Base-by-base conservation (phyloP, 2,888 invertebrate genomes). In the Acrocyrtus sp. region DNA sequence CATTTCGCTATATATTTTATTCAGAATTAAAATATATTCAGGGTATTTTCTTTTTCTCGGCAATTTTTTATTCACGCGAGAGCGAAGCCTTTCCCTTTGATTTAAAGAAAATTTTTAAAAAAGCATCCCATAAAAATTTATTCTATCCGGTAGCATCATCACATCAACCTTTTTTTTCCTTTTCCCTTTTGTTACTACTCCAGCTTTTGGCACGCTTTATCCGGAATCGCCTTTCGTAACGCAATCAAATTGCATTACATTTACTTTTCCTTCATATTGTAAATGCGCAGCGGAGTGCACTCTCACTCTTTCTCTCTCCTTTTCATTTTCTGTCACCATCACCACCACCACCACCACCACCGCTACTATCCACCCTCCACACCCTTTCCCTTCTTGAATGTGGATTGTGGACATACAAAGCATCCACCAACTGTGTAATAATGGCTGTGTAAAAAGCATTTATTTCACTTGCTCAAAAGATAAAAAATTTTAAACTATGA, bases 391-490 rank as follows among this genome's bases (percentile, higher is more conserved):
- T 39, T 39, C 17, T 45, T 45, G 45, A 17, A 45, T n/a, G 12
- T n/a, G n/a, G 17, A n/a, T n/a, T 17, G 17, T n/a, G 12, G 17
- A 12, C n/a, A n/a, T n/a, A n/a, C n/a, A n/a, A n/a, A n/a, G n/a
- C n/a, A 67, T 50, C 50, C 45, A 26, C 22, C 21, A 21, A 60
- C 50, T 34, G 41, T 39, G 54, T 54, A 63, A 65, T 72, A 72
- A 72, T 65, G 58, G 69, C n/a, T 58, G 63, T 53, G 63, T 72
- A 72, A 72, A 72, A 72, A 63, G 56, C 72, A 57, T 72, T 63
- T 72, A 72, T 63, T 63, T 63, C 70, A 70, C 62, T 70, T 58
- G 57, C 60, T n/a, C n/a, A n/a, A 4, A n/a, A n/a, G n/a, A n/a
- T 4, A 45, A 12, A 45, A 6, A n/a, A 12, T n/a, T 45, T n/a